These are phyloP conservation scores for Flexamia atlantica DNA, from an alignment of 2,888 invertebrate species.

Conservation along the genomic window DNA sequence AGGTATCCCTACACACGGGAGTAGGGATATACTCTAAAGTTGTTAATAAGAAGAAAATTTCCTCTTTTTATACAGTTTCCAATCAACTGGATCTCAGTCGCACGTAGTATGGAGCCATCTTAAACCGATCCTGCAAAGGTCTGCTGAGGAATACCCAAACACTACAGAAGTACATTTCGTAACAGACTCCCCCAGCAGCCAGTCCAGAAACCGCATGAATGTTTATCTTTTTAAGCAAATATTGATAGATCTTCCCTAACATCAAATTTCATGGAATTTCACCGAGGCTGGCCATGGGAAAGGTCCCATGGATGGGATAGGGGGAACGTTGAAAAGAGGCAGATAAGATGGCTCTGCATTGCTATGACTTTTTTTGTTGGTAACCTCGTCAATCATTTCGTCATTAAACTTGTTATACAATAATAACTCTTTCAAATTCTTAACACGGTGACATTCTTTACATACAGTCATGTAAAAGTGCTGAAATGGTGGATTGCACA, in stretches of 20 bases:
- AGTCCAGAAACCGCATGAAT: background rate
- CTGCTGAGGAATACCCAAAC: background rate
- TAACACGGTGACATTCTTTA: conserved; percentile 41
- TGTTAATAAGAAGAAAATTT: background rate
- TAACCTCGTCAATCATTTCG: conserved; percentile 39
- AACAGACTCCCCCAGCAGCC: background rate
- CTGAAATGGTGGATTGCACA: conserved; percentile 52
- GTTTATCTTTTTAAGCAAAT: background rate
- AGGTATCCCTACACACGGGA: background rate
- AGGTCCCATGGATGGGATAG: conserved; percentile 30
- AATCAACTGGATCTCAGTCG: conserved; percentile 7
- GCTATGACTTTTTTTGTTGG: conserved; percentile 27
- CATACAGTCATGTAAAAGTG: conserved; percentile 46
- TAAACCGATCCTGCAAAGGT: background rate
- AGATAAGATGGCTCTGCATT: conserved; percentile 8
- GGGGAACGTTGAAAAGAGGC: conserved; percentile 40
- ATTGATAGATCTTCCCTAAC: background rate
- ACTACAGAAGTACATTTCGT: background rate
- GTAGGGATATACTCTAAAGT: background rate
- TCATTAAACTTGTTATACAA: conserved; percentile 34
- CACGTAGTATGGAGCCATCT: conserved; percentile 23
- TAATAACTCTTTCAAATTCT: conserved; percentile 17
- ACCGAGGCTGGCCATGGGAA: conserved; percentile 27
- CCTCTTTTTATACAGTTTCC: background rate
- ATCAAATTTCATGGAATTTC: conserved; percentile 27